Evolutionary conservation across 1,140 invertebrate genomes (phyloP), one percentile per base, ranked within the genome.

Genomic region (Zaprionus davidi): DNA sequence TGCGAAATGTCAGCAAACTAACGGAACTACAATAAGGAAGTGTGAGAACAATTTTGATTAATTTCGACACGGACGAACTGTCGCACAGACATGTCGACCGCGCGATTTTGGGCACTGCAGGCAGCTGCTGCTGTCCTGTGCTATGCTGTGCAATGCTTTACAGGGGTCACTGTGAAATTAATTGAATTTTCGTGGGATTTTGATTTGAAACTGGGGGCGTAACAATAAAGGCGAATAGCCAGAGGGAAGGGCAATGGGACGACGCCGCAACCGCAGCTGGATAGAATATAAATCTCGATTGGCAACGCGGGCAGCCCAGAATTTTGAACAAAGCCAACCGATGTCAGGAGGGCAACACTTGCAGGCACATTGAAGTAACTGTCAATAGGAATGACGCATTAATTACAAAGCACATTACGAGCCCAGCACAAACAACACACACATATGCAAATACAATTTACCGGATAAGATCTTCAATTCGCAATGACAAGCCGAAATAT

Each of bases 21-120:
- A 53, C 44, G 17, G 4, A 38, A 58, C 53, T 58, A 51, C 44
- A 5, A 28, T 13, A 51, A 20, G 22, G 20, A 26, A 56, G 15
- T 65, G 69, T 44, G 36, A 15, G 17, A 12, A 62, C 12, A 51
- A 55, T 74, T 74, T 69, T 74, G 58, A 74, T 74, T 63, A 75
- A 70, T 70, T 63, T 64, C 46, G 17, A 41, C 41, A 63, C 22
- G 38, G 13, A n/a, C 11, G 22, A 17, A 28, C 5, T 51, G 28
- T 20, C 34, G 34, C 24, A n/a, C 12, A 6, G 26, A 22, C 60
- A 15, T 31, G 46, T 15, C 22, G 2, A 3, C n/a, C 41, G n/a
- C 41, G 41, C 15, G 6, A 5, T 34, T 34, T 34, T 11, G n/a
- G 41, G 41, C 41, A 17, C 46, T 51, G 46, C 20, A 24, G 20